phyloP scores from a whole-genome alignment of 2,888 invertebrate species.

The Orthosia cruda region DNA sequence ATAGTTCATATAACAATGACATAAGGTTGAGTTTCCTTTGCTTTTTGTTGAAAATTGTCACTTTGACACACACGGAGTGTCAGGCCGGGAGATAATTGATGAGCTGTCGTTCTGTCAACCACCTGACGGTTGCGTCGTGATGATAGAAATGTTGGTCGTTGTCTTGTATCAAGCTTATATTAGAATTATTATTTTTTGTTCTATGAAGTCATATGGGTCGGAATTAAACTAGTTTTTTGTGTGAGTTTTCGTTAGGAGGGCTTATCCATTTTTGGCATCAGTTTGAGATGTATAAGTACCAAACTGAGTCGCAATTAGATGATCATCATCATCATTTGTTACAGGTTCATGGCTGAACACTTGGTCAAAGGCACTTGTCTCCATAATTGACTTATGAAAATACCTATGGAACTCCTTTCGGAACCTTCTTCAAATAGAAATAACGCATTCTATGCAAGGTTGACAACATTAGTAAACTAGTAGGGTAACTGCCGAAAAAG shows the following conservation, averaged over 20 bases:
- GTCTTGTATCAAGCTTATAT: conserved; percentile 32
- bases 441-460: no score
- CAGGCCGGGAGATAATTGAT: conserved; percentile 85
- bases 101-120: conserved; percentile 76
- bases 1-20: conserved; percentile 15
- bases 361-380: no score
- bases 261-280: conserved; percentile 1
- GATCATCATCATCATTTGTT: neutral
- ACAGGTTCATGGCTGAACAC: neutral
- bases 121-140: conserved; percentile 70
- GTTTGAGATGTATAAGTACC: neutral
- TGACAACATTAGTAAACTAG: no score
- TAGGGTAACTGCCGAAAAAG: no score
- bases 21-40: conserved; percentile 65
- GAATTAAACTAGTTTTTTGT: conserved; percentile 15
- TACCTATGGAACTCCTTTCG: no score
- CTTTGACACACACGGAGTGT: conserved; percentile 79
- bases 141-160: conserved; percentile 70
- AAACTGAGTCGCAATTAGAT: neutral
- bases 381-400: no score
- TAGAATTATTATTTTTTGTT: conserved; percentile 45
- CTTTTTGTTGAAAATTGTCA: conserved; percentile 51
- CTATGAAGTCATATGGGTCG: conserved; percentile 28
- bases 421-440: no score
- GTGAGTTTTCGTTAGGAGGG: neutral